Conservation (phyloP, 37 sponge, comb jelly and placozoan genomes). For the Ianthella basta region DNA sequence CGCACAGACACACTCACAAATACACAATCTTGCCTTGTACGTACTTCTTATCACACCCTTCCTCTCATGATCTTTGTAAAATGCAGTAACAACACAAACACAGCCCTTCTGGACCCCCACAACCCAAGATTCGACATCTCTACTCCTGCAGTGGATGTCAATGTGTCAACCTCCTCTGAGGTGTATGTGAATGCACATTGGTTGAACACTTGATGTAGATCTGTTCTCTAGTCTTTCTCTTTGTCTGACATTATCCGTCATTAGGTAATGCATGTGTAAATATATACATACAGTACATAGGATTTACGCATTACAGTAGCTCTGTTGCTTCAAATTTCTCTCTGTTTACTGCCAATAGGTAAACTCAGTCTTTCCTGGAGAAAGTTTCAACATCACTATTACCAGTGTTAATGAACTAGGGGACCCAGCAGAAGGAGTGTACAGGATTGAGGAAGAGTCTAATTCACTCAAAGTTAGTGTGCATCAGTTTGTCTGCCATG, state of each 20-base stretch:
- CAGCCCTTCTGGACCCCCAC: background rate
- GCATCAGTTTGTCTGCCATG: too few species aligned
- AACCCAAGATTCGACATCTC: background rate
- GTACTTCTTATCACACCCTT: background rate
- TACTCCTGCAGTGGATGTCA: background rate
- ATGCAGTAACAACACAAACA: background rate
- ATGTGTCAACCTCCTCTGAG: background rate
- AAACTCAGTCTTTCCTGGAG: slow-evolving; percentile 48
- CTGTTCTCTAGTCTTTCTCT: too few species aligned
- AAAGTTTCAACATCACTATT: slow-evolving; percentile 21
- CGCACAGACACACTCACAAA: too few species aligned
- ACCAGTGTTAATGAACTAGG: slow-evolving; percentile 41
- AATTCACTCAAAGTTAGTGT: too few species aligned
- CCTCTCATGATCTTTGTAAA: background rate
- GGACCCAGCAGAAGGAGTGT: slow-evolving; percentile 32
- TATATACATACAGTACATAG: background rate
- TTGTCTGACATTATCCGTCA: too few species aligned
- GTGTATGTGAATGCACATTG: too few species aligned
- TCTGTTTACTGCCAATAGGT: too few species aligned
- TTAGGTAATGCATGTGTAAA: too few species aligned
- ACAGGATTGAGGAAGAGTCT: background rate
- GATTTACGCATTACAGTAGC: background rate
- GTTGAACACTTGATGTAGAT: too few species aligned
- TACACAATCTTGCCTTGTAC: background rate
- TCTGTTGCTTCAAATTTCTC: background rate